Evolutionary conservation across 2,888 invertebrate species (phyloP), one percentile per base, ranked within the genome.

Genomic region (Monopis laevigella): DNA sequence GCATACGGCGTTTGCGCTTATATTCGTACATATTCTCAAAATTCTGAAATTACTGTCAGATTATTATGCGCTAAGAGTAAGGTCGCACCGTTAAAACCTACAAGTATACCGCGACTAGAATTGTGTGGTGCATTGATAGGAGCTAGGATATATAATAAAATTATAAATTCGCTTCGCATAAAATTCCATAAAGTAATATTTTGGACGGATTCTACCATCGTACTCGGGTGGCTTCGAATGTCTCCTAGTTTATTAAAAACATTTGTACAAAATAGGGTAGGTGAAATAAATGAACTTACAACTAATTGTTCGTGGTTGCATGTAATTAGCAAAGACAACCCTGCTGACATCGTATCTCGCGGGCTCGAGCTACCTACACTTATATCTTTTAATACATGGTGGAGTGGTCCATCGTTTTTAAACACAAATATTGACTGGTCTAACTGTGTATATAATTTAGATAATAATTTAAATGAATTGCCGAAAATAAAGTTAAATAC

Each of bases 191-290:
- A 47, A 2, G 41, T 48, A 12, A 30, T 45, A 2, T 48, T 48
- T 10, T 56, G 56, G 52, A 45, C 51, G 0, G 52, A 54, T 40
- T 52, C 51, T 0, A 54, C 49, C 1, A 51, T 51, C 1, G 51
- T 48, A 1, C 10, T 52, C 11, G 49, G 50, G 1, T 54, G 52
- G 51, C 24, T 53, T 7, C 34, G 30, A 1, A 53, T 45, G 43
- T 17, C 50, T 8, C 47, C 51, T 27, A 45, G 41, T 39, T 34
- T 42, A 35, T 35, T 55, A 30, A 52, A 52, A 44, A 32, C 48
- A 1, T 53, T 49, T 40, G 49, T 53, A 1, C 51, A 49, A 35
- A 51, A 54, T 51, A 13, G 52, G 13, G 41, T 45, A 0, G 16
- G 30, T 2, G 46, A 53, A 52, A 52, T 39, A 50, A 7, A 38